Evolutionary conservation across 2,113 vertebrate genomes (phyloP).

Genomic region (Lagopus leucura): DNA sequence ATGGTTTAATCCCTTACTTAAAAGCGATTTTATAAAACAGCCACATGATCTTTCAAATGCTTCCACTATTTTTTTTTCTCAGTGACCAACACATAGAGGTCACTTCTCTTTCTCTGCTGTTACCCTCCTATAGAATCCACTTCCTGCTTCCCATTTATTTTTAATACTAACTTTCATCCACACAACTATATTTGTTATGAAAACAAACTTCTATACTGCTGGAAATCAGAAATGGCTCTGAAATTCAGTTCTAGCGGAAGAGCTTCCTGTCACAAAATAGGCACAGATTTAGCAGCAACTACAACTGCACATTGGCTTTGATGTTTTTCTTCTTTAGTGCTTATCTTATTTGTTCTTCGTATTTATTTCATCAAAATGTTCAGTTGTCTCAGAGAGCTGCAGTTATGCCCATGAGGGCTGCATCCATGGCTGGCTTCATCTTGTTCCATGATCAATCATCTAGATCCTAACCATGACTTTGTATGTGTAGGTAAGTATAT

Average conservation of each 20-base stretch:
- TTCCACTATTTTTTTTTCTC: constrained; percentile 26
- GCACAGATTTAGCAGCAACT: background rate
- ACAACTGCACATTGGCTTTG: background rate
- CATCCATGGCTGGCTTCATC: background rate
- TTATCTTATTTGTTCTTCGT: constrained; percentile 11
- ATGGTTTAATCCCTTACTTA: constrained; percentile 9
- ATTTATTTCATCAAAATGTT: background rate
- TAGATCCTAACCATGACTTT: background rate
- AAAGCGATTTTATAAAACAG: constrained; percentile 14
- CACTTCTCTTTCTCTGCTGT: constrained; percentile 23
- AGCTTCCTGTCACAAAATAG: constrained; percentile 55
- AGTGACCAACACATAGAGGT: background rate
- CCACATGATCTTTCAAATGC: background rate
- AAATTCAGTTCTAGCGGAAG: constrained; percentile 8
- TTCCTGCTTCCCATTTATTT: constrained; percentile 50
- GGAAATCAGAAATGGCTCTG: background rate
- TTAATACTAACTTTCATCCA: constrained; percentile 13
- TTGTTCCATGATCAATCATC: background rate
- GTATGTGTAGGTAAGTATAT: background rate
- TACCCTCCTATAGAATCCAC: background rate
- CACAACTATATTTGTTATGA: constrained; percentile 5
- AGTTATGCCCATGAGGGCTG: background rate
- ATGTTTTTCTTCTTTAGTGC: background rate
- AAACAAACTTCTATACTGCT: constrained; percentile 13
- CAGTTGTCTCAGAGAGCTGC: background rate